phyloP scores from a whole-genome alignment of 2,888 invertebrate species.

The Papilio gigon region DNA sequence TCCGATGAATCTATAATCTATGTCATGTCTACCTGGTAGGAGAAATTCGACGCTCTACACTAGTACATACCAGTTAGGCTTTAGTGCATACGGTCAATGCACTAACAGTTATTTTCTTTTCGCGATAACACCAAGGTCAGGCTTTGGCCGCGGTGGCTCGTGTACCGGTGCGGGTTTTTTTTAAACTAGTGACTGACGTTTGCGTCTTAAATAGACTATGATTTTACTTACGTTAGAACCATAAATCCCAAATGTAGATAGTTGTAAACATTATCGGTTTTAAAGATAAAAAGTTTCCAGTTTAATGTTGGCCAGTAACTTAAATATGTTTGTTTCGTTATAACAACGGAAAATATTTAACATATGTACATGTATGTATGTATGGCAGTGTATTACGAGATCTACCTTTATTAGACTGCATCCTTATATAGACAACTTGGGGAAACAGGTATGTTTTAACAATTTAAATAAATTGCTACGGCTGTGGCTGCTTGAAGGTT shows the following conservation, averaged over 20 bases:
- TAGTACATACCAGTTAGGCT: too few species aligned
- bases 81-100: constrained; percentile 60
- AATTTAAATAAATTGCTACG: constrained; percentile 24
- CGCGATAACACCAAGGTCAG: constrained; percentile 77
- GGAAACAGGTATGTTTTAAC: constrained; percentile 20
- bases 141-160: constrained; percentile 71
- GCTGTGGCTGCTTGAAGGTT: not conserved
- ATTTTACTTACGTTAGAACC: too few species aligned
- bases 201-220: too few species aligned
- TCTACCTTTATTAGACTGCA: constrained; percentile 23
- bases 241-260: too few species aligned
- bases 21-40: too few species aligned
- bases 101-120: constrained; percentile 66
- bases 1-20: too few species aligned
- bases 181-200: constrained; percentile 26
- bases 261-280: too few species aligned
- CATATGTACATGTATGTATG: constrained; percentile 1
- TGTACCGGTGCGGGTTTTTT: constrained; percentile 43
- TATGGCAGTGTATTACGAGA: constrained; percentile 15
- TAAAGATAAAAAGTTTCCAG: too few species aligned
- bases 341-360: not conserved
- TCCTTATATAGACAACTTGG: constrained; percentile 24
- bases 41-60: too few species aligned
- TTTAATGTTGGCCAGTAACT: too few species aligned
- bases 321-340: not conserved